Evolutionary conservation across 2,797 vertebrate species (phyloP), one percentile per base, ranked within the genome.

Genomic region (Sebastes trivittatus): DNA sequence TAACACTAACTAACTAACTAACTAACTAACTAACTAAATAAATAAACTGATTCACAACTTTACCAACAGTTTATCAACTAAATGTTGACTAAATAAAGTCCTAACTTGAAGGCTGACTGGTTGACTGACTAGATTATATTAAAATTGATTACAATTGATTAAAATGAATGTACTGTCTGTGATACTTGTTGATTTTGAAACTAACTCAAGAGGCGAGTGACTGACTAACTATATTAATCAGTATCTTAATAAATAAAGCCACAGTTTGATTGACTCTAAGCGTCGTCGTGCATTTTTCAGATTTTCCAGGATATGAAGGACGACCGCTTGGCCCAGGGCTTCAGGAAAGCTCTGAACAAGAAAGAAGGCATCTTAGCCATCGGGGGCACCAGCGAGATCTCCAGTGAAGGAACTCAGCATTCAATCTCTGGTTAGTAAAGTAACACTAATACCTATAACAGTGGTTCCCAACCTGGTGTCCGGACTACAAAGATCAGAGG

Each of bases 291-390:
- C 64, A 36, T 75, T 56, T 75, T 29, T 62, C 88, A 99, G 98
- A 96, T 99, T 93, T 98, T 97, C 83, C 93, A 95, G 86, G 96
- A 99, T 49, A 85, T 99, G 87, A 98, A 98, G 91, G 96, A 97
- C 60, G 97, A 97, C 1, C 93, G 95, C 5, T 93, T 97, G 0
- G 97, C 97, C 2, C 95, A 97, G 89, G 96, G 94, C 0, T 99
- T 99, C 94, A 93, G 95, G 76, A 98, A 97, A 85, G 97, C 97
- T 38, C 98, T 99, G 88, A 98, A 98, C 92, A 97, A 97, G 73
- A 99, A 98, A 90, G 97, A 98, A 84, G 98, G 98, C 2, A 98
- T 99, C 64, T 95, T 98, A 63, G 97, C 97, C 2, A 97, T 99
- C 0, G 97, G 97, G 1, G 98, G 98, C 27, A 99, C 98, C 20